A percentile compares a stretch with the other conserved stretches of the same genome.
Evolutionary conservation across 2,797 vertebrate genomes (phyloP).

Genomic region (Lagorchestes hirsutus): DNA sequence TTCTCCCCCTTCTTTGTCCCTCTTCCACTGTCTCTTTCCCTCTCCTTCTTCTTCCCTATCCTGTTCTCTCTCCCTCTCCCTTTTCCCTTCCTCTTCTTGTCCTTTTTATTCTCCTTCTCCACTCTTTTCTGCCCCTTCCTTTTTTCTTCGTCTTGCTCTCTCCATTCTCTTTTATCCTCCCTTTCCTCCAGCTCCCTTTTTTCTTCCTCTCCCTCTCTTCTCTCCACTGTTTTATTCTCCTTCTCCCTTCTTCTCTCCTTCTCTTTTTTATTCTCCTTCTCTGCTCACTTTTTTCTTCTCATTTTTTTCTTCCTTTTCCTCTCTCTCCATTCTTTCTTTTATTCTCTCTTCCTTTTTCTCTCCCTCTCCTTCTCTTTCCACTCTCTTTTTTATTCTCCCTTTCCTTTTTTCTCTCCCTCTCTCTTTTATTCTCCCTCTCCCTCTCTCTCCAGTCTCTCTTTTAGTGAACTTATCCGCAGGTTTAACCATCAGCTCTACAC

Average conservation of each 20-base stretch:
- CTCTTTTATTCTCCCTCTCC: not conserved
- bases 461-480: not conserved
- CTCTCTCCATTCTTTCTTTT: not conserved
- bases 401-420: not conserved
- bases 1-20: not conserved
- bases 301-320: not conserved
- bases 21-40: too few species aligned
- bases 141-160: not conserved
- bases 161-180: too few species aligned
- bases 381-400: too few species aligned
- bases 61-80: too few species aligned
- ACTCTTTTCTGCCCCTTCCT: not conserved
- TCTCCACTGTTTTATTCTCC: too few species aligned
- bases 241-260: too few species aligned
- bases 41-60: not conserved
- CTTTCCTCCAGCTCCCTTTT: not conserved
- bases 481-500: not conserved
- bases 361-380: too few species aligned
- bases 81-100: too few species aligned
- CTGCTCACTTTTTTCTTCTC: not conserved
- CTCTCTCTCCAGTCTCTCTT: not conserved
- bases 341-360: too few species aligned
- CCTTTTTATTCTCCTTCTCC: not conserved
- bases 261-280: not conserved
- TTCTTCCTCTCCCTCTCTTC: too few species aligned